Percentiles rank a stretch among this genome's conserved stretches.
Evolutionary conservation across 2,888 invertebrate species (phyloP).

Genomic region (Amitus sp.): DNA sequence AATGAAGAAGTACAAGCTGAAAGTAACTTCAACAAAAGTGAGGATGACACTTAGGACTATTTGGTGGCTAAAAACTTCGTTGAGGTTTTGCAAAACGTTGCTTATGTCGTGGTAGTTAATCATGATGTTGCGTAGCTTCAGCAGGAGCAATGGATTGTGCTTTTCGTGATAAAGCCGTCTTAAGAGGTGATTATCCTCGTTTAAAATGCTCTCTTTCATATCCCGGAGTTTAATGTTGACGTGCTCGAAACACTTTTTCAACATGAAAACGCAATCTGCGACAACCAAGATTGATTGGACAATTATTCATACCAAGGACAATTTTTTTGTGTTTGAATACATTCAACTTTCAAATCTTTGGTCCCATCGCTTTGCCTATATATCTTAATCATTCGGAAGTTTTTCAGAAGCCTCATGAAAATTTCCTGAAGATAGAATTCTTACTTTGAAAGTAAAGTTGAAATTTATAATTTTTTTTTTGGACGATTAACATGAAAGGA

Average conservation of each 20-base stretch:
- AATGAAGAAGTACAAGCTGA: conserved; percentile 53
- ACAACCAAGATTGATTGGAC: too few species aligned
- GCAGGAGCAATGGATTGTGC: conserved; percentile 40
- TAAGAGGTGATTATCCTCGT: conserved; percentile 51
- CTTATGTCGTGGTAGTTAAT: conserved; percentile 49
- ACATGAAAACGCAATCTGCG: conserved; percentile 45
- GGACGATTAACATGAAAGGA: too few species aligned
- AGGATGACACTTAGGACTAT: conserved; percentile 46
- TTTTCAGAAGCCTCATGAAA: too few species aligned
- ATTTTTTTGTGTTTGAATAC: too few species aligned
- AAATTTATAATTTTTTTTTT: too few species aligned
- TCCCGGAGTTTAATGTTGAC: conserved; percentile 43
- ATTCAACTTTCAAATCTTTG: too few species aligned
- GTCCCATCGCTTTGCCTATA: too few species aligned
- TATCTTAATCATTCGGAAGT: too few species aligned
- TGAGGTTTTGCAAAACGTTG: conserved; percentile 43
- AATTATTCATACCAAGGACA: too few species aligned
- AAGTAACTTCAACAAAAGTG: conserved; percentile 53
- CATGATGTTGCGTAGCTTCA: conserved; percentile 48
- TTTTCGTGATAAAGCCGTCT: conserved; percentile 52
- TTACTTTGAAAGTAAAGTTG: too few species aligned
- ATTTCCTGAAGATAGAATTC: too few species aligned
- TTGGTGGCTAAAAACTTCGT: conserved; percentile 46
- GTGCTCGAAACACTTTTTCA: conserved; percentile 45
- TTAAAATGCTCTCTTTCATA: conserved; percentile 38